Base-by-base conservation (phyloP, 2,113 vertebrate species). In the Tetraodon nigroviridis region DNA sequence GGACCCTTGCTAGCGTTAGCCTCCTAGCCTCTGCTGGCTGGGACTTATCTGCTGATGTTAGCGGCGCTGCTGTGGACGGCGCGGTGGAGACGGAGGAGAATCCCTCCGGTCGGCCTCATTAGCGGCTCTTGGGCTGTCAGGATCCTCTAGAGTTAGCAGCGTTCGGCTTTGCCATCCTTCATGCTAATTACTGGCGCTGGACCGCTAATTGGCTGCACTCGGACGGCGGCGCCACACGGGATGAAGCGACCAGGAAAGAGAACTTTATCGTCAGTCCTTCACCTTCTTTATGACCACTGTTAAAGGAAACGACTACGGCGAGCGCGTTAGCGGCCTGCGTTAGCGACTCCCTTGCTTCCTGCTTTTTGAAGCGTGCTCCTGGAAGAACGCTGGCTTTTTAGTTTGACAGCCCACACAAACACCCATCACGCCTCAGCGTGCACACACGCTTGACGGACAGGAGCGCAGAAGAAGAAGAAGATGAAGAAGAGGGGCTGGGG, bases 181-280 rank as follows among this genome's bases (percentile, higher is more conserved):
- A 40, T 73, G 76, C 71, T 86, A 86, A 86, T 87, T 82, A 84
- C 74, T 49, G 47, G 40, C 62, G 51, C 54, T 60, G 48, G 51
- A 5, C 58, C 60, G 84, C 73, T 77, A 84, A 85, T 79, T 73
- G 73, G 61, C 55, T 56, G 40, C 22, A 24, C 22, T 24, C 22
- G 22, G 22, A 24, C 22, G 22, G 3, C 22, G 22, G 22, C 22
- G 22, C 22, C 22, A 24, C 2, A 5, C 22, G 22, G 22, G 22
- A 24, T 3, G 22, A 24, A 5, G 5, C 22, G n/a, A n/a, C n/a
- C n/a, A n/a, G n/a, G n/a, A n/a, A n/a, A n/a, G n/a, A n/a, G n/a
- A n/a, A n/a, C n/a, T n/a, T n/a, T n/a, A n/a, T n/a, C n/a, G n/a
- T n/a, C n/a, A n/a, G n/a, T n/a, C n/a, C n/a, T n/a, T n/a, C n/a